Base-by-base conservation (phyloP, 2,888 invertebrate species). In the Panopea generosa region DNA sequence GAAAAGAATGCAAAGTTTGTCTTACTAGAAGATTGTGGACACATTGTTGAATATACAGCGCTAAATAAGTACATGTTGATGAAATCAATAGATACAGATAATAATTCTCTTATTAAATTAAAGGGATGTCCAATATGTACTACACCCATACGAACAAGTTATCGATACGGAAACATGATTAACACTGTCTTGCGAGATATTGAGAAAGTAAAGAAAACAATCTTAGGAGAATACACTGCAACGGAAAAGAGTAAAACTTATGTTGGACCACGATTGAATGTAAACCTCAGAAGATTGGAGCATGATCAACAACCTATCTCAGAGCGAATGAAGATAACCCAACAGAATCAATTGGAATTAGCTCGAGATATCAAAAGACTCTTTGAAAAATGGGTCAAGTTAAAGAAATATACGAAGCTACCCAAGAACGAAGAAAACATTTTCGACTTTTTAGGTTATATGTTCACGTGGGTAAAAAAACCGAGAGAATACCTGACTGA, bases 111-210 rank as follows among this genome's bases (percentile, higher is more conserved):
- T n/a, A 33, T 74, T 20, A 70, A 83, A 27, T 52, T 87, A 52
- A 93, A 93, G 77, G 50, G 61, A 0, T 95, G 95, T 85, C 95
- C 95, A 0, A 56, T 63, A 47, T 95, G 95, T 86, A 94, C 94
- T 53, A 94, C 94, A 18, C 93, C 94, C 0, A 94, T 95, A 16
- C 92, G 94, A 20, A 94, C 93, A 84, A 95, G 94, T 0, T 91
- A 92, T 50, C 93, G 95, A n/a, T 95, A 94, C 89, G 94, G 94
- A 72, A 93, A 94, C 74, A 79, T 92, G 1, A 92, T 95, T 3
- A 92, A 92, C 63, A 62, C 50, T 93, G 93, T 86, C 4, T 77
- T 90, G 6, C 33, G 61, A 20, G 88, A 92, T 67, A 89, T 93
- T 40, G 83, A 87, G 63, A 59, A 73, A 22, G 91, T 93, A 3